Percentiles rank a stretch among this genome's conserved stretches.
These are phyloP conservation scores for Apis cerana DNA, from an alignment of 1,140 invertebrate genomes.

Conservation along the genomic window DNA sequence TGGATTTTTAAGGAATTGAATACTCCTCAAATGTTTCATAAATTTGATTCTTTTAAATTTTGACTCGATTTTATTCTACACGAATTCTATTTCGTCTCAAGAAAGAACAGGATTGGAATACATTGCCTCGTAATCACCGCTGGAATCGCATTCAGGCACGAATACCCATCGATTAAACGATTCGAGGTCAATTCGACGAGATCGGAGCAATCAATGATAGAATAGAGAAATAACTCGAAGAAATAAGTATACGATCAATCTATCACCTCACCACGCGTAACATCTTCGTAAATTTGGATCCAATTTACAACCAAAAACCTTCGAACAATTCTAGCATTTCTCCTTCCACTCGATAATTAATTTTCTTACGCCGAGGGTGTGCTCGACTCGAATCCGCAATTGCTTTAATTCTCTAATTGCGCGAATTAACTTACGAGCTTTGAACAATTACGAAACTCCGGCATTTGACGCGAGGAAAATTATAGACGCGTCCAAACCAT, in stretches of 20 bases:
- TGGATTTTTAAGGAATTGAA: too few relatives aligned
- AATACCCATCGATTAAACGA: slow-evolving; percentile 13
- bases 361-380: slow-evolving; percentile 5
- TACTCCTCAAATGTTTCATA: too few relatives aligned
- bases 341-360: slow-evolving; percentile 20
- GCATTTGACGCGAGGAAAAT: slow-evolving; percentile 32
- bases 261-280: too few relatives aligned
- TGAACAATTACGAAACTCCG: slow-evolving; percentile 30
- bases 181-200: background rate
- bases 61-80: too few relatives aligned
- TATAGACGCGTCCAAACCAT: slow-evolving; percentile 24
- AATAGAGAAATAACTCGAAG: background rate
- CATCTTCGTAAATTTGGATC: too few relatives aligned
- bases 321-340: background rate
- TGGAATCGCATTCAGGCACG: slow-evolving; percentile 1
- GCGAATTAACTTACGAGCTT: slow-evolving; percentile 26
- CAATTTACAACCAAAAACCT: too few relatives aligned
- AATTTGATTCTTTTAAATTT: too few relatives aligned
- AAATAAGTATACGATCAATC: background rate
- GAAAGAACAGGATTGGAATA: background rate
- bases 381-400: background rate
- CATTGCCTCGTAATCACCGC: background rate
- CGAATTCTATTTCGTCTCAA: too few relatives aligned
- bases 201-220: background rate
- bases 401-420: slow-evolving; percentile 37